These are phyloP conservation scores for Sphaerodactylus townsendi DNA, from an alignment of 2,113 vertebrate genomes.

Conservation along the genomic window DNA sequence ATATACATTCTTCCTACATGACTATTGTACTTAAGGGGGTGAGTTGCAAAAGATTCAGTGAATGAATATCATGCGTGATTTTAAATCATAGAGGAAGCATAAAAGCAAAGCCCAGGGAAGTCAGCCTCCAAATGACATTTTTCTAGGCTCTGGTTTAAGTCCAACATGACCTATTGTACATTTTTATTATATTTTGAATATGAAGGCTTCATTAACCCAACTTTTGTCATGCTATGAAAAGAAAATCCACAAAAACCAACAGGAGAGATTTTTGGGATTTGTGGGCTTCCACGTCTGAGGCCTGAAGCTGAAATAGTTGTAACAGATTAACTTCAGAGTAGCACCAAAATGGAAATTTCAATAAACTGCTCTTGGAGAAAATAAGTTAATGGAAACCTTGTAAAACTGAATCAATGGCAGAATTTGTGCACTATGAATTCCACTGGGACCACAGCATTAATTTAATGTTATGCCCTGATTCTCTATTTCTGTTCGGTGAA, in stretches of 20 bases:
- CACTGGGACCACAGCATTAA: not conserved
- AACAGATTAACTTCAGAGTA: not conserved
- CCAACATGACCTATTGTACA: constrained; percentile 10
- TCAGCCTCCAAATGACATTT: not conserved
- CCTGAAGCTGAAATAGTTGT: not conserved
- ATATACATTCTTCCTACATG: not conserved
- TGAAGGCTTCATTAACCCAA: constrained; percentile 8
- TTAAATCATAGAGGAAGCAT: not conserved
- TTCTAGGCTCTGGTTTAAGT: not conserved
- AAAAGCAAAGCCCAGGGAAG: constrained; percentile 6
- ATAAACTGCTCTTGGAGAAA: not conserved
- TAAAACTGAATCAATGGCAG: not conserved
- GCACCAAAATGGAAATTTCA: constrained; percentile 9
- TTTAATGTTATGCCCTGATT: not conserved
- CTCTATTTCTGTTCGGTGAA: not conserved
- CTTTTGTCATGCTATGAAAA: not conserved
- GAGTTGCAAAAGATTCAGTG: not conserved
- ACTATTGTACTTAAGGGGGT: not conserved
- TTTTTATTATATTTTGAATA: constrained; percentile 32
- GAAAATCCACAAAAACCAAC: constrained; percentile 6
- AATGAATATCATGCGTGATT: constrained; percentile 8
- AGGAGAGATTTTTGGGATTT: constrained; percentile 18
- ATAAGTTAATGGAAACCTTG: not conserved
- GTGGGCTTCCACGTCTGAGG: constrained; percentile 15
- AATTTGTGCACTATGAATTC: not conserved